Evolutionary conservation across 2,888 invertebrate species (phyloP), one percentile per base, ranked within the genome.

Genomic region (Scaeva pyrastri): DNA sequence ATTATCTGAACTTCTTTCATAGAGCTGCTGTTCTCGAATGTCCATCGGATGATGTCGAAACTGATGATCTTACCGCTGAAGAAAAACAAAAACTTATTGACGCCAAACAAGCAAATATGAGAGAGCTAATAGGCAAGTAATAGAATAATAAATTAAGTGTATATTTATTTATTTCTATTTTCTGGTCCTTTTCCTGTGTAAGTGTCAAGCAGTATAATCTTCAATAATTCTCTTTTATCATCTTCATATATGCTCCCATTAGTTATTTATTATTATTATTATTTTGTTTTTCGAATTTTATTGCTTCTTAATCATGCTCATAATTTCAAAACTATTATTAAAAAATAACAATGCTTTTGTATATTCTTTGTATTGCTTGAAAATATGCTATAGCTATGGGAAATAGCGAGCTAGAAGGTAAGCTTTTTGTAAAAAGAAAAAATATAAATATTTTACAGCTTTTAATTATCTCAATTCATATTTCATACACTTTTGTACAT

Each of bases 21-120:
- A 95, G 95, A 89, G 94, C 95, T 64, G 97, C 98, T 19, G 97
- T 98, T 16, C 96, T 97, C 88, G 94, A 95, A 87, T 98, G 98
- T 90, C 97, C 98, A 0, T 93, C 94, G 39, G 97, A 97, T 90
- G 95, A 96, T 74, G 95, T 96, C 79, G 97, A 97, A 88, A 95
- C 95, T 36, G 95, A 95, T 80, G 94, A 95, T 72, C 93, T 96
- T 62, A 96, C 95, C 21, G 95, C 95, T 0, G 97, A 97, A 90
- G 97, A 97, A 90, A 94, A 96, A 86, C 96, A 96, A 90, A 94
- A 95, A 75, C 94, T 96, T 78, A 94, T 96, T 70, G 96, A 96
- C 90, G 96, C 95, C 60, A 95, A 96, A 89, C 96, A 96, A 89
- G 95, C 95, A 89, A 96, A 96, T 91, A 96, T 97, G 90, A 94